phyloP scores from a whole-genome alignment of 1,140 invertebrate species.

The Trypoxylus dichotomus region DNA sequence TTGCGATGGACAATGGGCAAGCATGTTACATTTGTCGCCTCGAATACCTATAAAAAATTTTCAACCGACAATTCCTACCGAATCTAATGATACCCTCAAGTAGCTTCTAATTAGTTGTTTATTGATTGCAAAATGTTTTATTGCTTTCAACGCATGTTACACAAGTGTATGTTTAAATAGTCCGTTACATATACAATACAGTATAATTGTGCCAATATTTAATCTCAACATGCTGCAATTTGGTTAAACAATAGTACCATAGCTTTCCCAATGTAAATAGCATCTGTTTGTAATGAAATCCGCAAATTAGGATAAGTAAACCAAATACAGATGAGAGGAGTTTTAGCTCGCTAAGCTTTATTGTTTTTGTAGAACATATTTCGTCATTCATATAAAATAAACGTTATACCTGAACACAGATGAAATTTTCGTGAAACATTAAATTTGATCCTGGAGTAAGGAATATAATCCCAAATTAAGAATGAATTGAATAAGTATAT shows the following conservation, averaged over 20 bases:
- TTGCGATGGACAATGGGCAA: slow-evolving; percentile 82
- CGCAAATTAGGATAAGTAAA: neutral
- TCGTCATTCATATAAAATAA: no score
- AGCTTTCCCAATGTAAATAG: neutral
- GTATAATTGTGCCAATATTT: neutral
- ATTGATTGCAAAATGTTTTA: neutral
- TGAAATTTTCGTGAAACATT: no score
- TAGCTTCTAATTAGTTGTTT: neutral
- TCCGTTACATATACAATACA: neutral
- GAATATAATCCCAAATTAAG: no score
- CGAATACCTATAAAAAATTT: slow-evolving; percentile 58
- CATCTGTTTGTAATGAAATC: neutral
- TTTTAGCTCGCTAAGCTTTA: no score
- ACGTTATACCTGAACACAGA: no score
- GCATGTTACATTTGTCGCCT: slow-evolving; percentile 74
- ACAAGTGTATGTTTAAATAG: neutral
- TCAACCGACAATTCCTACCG: neutral
- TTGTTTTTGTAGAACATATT: no score
- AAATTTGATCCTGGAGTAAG: no score
- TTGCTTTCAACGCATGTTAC: neutral
- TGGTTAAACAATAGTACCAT: neutral
- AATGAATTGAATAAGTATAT: no score
- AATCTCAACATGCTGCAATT: neutral
- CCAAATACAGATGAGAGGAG: neutral
- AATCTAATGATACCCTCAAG: neutral